These are phyloP conservation scores for Synchiropus splendidus DNA, from an alignment of 2,113 vertebrate genomes.

Conservation along the genomic window DNA sequence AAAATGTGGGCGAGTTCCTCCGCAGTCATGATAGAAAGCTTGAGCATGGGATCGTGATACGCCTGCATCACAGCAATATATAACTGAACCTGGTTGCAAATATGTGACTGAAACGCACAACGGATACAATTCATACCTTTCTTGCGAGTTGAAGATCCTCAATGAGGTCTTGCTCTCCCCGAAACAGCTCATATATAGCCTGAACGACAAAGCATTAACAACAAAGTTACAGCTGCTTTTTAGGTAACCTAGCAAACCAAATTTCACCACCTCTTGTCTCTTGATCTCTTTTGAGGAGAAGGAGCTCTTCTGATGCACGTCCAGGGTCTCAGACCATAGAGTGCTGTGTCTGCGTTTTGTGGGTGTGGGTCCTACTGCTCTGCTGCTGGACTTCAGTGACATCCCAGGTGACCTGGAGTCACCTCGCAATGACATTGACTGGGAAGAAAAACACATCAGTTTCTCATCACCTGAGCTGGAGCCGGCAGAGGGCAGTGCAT, in stretches of 20 bases:
- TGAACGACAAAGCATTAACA: slow-evolving; percentile 34
- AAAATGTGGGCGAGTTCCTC: slow-evolving; percentile 92
- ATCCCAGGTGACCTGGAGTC: slow-evolving; percentile 73
- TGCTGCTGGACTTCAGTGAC: slow-evolving; percentile 74
- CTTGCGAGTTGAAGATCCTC: slow-evolving; percentile 94
- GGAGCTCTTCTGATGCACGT: slow-evolving; percentile 80
- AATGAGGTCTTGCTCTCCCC: slow-evolving; percentile 93
- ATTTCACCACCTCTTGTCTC: slow-evolving; percentile 82
- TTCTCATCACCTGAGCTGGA: too few relatives aligned
- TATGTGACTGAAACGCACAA: neutral
- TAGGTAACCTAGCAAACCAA: neutral
- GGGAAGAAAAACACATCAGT: too few relatives aligned
- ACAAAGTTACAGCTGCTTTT: neutral
- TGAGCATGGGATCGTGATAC: slow-evolving; percentile 96
- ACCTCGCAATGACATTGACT: slow-evolving; percentile 50
- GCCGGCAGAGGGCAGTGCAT: too few relatives aligned
- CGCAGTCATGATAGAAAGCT: slow-evolving; percentile 92
- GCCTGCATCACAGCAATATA: slow-evolving; percentile 59
- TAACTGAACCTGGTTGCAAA: too few relatives aligned
- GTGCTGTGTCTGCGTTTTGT: slow-evolving; percentile 85
- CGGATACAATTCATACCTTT: slow-evolving; percentile 65
- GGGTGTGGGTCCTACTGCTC: slow-evolving; percentile 77
- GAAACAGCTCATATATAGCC: slow-evolving; percentile 91
- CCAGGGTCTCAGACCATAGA: slow-evolving; percentile 89
- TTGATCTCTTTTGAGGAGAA: slow-evolving; percentile 93